Conservation (phyloP, 2,113 vertebrate genomes). For the cat (Felis catus) region F.catus_Fca126_mat1.0 CM031419.1:69027501-69028000, state of each 20-base stretch:
- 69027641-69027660: not conserved
- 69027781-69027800: not conserved
- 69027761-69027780: not conserved
- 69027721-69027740: not conserved
- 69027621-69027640: not conserved
- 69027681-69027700: not conserved
- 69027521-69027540: conserved; percentile 23
- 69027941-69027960: not conserved
- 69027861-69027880: not conserved
- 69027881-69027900: not conserved
- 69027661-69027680: not conserved
- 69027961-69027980: not conserved
- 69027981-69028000: not conserved
- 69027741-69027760: not conserved
- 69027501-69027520: not conserved
- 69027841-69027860: not conserved
- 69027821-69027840: not conserved
- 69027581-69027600: not conserved
- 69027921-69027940: no score
- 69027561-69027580: not conserved
- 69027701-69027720: not conserved
- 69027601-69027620: not conserved
- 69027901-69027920: not conserved
- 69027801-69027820: not conserved
- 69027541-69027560: not conserved